phyloP scores from a whole-genome alignment of 2,888 invertebrate species.

The Drosophila quinaria region DNA sequence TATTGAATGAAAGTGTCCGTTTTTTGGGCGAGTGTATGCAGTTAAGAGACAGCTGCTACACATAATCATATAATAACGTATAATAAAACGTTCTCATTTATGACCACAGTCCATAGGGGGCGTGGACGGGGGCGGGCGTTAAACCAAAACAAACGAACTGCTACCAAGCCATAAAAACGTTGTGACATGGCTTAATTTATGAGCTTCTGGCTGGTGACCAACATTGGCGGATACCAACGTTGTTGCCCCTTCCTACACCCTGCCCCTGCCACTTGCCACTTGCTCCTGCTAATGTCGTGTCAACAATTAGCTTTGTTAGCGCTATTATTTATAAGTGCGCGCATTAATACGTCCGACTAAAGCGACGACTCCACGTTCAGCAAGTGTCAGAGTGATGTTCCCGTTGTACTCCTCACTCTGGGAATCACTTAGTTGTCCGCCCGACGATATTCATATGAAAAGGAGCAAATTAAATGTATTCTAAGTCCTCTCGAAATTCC shows the following conservation, averaged over 20 bases:
- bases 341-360: constrained; percentile 53
- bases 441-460: constrained; percentile 2
- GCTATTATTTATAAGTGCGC: constrained; percentile 57
- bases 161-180: constrained; percentile 58
- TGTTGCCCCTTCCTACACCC: constrained; percentile 1
- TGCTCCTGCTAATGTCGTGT: constrained; percentile 60
- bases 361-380: constrained; percentile 27
- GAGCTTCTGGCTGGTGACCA: constrained; percentile 43
- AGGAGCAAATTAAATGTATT: neutral
- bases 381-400: constrained; percentile 25
- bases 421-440: constrained; percentile 18
- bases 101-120: constrained; percentile 12
- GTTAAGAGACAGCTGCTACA: constrained; percentile 22
- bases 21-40: constrained; percentile 15
- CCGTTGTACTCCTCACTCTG: constrained; percentile 1
- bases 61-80: constrained; percentile 3
- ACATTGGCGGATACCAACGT: neutral
- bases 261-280: neutral
- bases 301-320: constrained; percentile 72
- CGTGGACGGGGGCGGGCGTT: neutral
- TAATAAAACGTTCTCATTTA: constrained; percentile 12
- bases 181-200: constrained; percentile 70
- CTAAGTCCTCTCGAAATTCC: constrained; percentile 1
- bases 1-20: constrained; percentile 13
- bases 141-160: constrained; percentile 65